Conservation (phyloP, 1,140 invertebrate genomes). For the Steinernema khuongi region DNA sequence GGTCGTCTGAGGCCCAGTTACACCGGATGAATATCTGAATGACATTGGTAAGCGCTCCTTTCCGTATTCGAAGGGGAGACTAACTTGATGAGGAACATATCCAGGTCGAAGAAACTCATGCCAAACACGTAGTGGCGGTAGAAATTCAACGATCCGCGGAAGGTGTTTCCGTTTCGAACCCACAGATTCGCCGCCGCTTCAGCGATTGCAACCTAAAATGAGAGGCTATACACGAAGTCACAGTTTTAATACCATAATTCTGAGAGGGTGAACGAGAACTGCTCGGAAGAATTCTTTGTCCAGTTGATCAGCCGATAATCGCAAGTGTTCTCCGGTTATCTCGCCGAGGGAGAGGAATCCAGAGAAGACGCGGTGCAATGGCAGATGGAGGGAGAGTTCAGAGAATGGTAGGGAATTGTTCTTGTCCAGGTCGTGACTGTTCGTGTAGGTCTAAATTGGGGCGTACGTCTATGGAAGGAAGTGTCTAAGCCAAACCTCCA, state of each 20-base stretch:
- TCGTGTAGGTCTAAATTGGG: background rate
- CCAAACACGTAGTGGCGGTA: constrained; percentile 1
- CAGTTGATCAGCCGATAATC: background rate
- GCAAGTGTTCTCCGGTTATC: background rate
- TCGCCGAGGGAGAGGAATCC: background rate
- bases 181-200: background rate
- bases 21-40: background rate
- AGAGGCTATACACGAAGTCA: too few relatives aligned
- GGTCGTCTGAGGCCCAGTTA: background rate
- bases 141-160: background rate
- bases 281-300: background rate
- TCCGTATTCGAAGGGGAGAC: background rate
- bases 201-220: background rate
- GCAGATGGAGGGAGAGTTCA: background rate
- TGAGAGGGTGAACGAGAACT: background rate
- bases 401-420: background rate
- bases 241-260: background rate
- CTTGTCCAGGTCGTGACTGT: background rate
- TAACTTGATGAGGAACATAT: background rate
- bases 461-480: background rate
- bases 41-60: too few relatives aligned
- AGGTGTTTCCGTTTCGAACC: background rate
- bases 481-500: background rate
- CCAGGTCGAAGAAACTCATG: background rate
- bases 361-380: background rate